Evolutionary conservation across 35 echinoderm and acorn worm species (phyloP), one percentile per base, ranked within the genome.

Genomic region (Eucidaris tribuloides): DNA sequence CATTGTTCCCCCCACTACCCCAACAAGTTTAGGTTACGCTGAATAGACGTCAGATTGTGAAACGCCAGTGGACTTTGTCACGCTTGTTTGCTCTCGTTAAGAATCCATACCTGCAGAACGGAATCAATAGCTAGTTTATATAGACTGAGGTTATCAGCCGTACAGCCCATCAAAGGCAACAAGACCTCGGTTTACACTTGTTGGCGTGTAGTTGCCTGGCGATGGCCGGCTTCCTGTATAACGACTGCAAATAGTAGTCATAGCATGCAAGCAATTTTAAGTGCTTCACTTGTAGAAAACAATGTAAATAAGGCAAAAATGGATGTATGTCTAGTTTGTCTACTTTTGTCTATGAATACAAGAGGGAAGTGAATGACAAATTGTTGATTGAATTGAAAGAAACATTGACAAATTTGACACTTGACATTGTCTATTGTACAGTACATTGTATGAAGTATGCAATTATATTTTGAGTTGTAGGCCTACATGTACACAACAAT

Each of bases 171-270:
- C 40, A 1, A 32, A 38, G 9, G 4, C 14, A 27, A 74, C 68
- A 74, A 25, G 68, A 19, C 28, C 28, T 20, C 28, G 15, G 68
- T 74, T 74, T 74, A 74, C 40, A 44, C 68, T 74, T 74, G 68
- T 74, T 74, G 68, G 68, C 68, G 68, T 74, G 38, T 40, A 9
- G 68, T 74, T 36, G 68, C 68, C 68, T 74, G 37, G 68, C 41
- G 37, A 74, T 74, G 24, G 37, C 24, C 30, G 44, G 44, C 44
- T 2, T 22, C 29, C 35, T 74, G 1, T n/a, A 7, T 43, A 23
- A 40, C 68, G 38, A 42, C 33, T n/a, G 34, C 68, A 74, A 74
- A 74, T 74, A 74, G 13, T 42, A 22, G 7, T 7, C 41, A 23
- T 11, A 74, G 68, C 68, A 41, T 43, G 68, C 28, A 4, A 7